These are phyloP conservation scores for Ctenopoma multispine DNA, from an alignment of 2,797 vertebrate species.

Conservation along the genomic window DNA sequence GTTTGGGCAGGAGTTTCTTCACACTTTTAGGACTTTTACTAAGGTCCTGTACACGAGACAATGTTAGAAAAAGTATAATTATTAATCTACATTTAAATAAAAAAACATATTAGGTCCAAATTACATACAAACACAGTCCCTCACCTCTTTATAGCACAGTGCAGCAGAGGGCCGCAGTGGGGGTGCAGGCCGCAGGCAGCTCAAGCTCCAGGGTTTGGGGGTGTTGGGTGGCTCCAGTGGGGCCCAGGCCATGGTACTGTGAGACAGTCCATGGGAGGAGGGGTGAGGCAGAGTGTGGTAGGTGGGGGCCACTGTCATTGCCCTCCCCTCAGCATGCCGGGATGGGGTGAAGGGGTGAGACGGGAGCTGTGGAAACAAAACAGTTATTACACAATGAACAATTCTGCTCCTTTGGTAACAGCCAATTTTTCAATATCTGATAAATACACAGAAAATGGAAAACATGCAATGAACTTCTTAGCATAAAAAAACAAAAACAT, in stretches of 20 bases:
- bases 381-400: background rate
- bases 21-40: constrained; percentile 99
- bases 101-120: background rate
- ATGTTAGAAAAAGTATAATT: background rate
- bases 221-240: constrained; percentile 97
- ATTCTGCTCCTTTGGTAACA: background rate
- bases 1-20: constrained; percentile 97
- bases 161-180: constrained; percentile 95
- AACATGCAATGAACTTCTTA: no score
- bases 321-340: constrained; percentile 93
- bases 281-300: constrained; percentile 98
- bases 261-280: constrained; percentile 92
- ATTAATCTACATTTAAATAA: background rate
- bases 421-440: no score
- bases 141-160: constrained; percentile 98
- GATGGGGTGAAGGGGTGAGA: constrained; percentile 94
- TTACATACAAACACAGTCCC: background rate
- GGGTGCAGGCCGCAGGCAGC: constrained; percentile 95
- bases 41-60: constrained; percentile 87
- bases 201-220: constrained; percentile 98
- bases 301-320: constrained; percentile 90
- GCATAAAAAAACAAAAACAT: no score
- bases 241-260: constrained; percentile 95
- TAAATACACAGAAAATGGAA: background rate
- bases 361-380: constrained; percentile 86